Evolutionary conservation across 2,113 vertebrate genomes (phyloP), one percentile per base, ranked within the genome.

Genomic region (Solea senegalensis): DNA sequence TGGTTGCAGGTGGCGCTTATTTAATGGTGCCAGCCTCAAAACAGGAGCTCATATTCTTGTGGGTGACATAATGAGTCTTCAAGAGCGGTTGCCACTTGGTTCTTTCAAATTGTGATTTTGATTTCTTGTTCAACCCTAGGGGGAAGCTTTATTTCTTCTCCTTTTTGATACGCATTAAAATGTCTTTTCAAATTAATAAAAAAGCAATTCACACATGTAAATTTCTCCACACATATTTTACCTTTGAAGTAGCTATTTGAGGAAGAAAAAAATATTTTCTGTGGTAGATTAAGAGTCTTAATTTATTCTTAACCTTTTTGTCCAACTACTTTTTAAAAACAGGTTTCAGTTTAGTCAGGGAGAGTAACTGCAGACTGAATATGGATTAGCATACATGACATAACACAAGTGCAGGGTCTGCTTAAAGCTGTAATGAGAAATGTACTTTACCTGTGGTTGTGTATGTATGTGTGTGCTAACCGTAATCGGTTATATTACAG

Each of bases 311-410:
- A 21, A 21, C 21, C 21, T 21, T 21, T 21, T 21, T 21, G 21
- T 1, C 21, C 21, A 21, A 21, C 21, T 68, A 66, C 63, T 66
- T 45, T 52, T 85, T 75, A 78, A 79, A 64, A 74, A 59, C 62
- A 74, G 75, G 65, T 76, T 81, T 77, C 65, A 79, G 64, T 79
- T 63, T 1, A 21, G 21, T 72, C 74, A 71, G 45, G 34, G 27
- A 63, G 59, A 80, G 60, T 65, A 67, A 74, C 65, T 78, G 54
- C 53, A 72, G 69, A 64, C 67, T 68, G 54, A 73, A 56, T 77
- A 26, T 39, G 9, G n/a, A 83, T 82, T 85, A 82, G 72, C 85
- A 87, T 86, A 80, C 71, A 81, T 84, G 80, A 85, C 64, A 61
- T 44, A 27, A 54, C 79, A 76, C 57, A 76, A 69, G 66, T 72